Base-by-base conservation (phyloP, 2,888 invertebrate genomes). In the Epinotia bilunana region DNA sequence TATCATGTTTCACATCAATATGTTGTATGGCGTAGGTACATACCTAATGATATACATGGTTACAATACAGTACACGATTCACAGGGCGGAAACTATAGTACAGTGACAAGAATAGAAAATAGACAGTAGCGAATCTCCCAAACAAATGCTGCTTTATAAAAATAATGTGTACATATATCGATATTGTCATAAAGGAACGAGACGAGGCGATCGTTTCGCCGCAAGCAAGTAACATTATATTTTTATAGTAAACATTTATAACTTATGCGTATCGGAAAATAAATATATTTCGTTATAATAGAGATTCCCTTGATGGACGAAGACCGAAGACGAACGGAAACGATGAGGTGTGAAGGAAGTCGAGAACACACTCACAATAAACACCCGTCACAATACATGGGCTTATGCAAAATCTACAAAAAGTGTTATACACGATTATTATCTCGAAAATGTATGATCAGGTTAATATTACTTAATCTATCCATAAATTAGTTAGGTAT, bases 1-100 rank as follows among this genome's bases (percentile, higher is more conserved):
- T 93, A 91, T 91, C 90, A 93, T 92, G 91, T 91, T 93, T 91
- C 91, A 93, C 92, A 92, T 92, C 91, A 92, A 93, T 92, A 91
- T 91, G 83, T 87, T 86, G 86, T 88, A 87, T 91, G 88, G 85
- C 84, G 84, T 90, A 85, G 88, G 88, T 73, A 73, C 73, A 57
- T 73, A 74, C 86, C 87, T 89, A 87, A 85, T 74, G 74, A 74
- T 74, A 74, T 89, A 91, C 86, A 91, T 84, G 89, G 87, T 90
- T 92, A 92, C 88, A 88, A 90, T 88, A 90, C 86, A 88, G 74
- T 74, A 74, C 74, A 74, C 70, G 60, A 74, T 49, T 86, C 86
- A 85, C 85, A 86, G 83, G 83, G 85, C 85, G 80, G 80, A 85
- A 89, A 86, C 83, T 88, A 88, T 85, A 86, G 85, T 87, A 80